A percentile compares a stretch with the other conserved stretches of the same genome.
Evolutionary conservation across 2,797 vertebrate genomes (phyloP).

Genomic region (Denticeps clupeoides): DNA sequence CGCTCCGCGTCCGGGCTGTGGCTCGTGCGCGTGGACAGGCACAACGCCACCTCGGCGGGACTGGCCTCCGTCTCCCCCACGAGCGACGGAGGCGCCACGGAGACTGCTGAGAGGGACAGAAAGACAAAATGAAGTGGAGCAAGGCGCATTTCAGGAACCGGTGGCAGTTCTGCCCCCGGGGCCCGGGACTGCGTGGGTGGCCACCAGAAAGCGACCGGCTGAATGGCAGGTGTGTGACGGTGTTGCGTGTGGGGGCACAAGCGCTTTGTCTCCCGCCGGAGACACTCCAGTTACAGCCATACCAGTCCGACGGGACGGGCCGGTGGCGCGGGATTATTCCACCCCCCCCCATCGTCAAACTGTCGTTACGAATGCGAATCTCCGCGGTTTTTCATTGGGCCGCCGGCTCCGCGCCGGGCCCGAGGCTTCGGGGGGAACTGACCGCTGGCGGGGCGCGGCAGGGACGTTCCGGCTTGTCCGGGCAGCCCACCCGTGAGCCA

Average conservation of each 20-base stretch:
- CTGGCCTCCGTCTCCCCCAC: constrained; percentile 50
- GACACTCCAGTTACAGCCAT: constrained; percentile 42
- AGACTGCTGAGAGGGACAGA: not conserved
- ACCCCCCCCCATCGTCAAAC: no score
- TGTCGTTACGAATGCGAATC: no score
- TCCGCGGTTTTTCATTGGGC: no score
- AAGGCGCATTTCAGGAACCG: constrained; percentile 15
- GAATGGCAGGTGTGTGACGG: constrained; percentile 19
- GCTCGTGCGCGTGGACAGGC: constrained; percentile 42
- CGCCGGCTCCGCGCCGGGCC: no score
- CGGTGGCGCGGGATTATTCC: constrained; percentile 46
- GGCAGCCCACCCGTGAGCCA: no score
- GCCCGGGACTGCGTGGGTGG: no score
- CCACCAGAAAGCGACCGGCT: no score
- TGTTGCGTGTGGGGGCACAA: constrained; percentile 5
- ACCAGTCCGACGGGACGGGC: constrained; percentile 60
- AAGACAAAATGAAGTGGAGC: not conserved
- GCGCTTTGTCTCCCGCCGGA: constrained; percentile 27
- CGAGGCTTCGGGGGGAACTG: no score
- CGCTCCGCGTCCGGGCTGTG: constrained; percentile 21
- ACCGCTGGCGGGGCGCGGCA: no score
- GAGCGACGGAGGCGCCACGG: constrained; percentile 27
- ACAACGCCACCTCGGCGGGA: constrained; percentile 49
- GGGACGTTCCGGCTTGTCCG: no score
- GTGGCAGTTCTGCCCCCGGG: constrained; percentile 28